Base-by-base conservation (phyloP, 2,797 vertebrate genomes). In the Micrastur ruficollis region DNA sequence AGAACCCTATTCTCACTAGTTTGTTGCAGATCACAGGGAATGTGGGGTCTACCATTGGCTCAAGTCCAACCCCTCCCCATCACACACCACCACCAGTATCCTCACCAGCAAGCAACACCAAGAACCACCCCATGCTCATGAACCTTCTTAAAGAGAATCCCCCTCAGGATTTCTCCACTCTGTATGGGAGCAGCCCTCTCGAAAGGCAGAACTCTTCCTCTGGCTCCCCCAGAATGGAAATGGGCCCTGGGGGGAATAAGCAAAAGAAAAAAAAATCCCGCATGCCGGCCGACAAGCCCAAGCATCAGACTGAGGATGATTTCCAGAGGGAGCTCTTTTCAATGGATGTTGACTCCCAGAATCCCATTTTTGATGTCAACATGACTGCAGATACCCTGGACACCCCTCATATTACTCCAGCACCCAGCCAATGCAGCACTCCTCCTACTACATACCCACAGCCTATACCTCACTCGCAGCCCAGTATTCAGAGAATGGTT, bases 91-190 rank as follows among this genome's bases (percentile, higher is more conserved):
- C 99, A 56, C 98, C 99, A 66, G 99, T 99, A 86, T 99, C 99
- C 66, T 99, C 99, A 62, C 99, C 99, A 84, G 99, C 99, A 90
- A 99, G 99, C 98, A 99, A 99, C 98, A 99, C 99, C 96, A 99
- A 99, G 98, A 99, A 99, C 97, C 99, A 99, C 97, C 99, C 99
- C 93, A 99, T 99, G 99, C 97, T 99, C 96, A 99, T 99, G 99
- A 99, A 99, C 97, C 98, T 99, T 91, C 98, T 99, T 93, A 99
- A 99, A 97, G 99, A 99, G 98, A 99, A 99, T 97, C 99, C 99
- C 81, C 98, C 99, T 82, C 99, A 99, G 97, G 99, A 99, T 98
- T 99, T 99, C 96, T 99, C 99, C 34, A 95, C 98, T 14, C 97
- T 99, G 27, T 99, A 99, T 74, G 98, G 99, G 89, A 99, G 99